Evolutionary conservation across 2,888 invertebrate species (phyloP).

Genomic region (Eupeodes latifasciatus): DNA sequence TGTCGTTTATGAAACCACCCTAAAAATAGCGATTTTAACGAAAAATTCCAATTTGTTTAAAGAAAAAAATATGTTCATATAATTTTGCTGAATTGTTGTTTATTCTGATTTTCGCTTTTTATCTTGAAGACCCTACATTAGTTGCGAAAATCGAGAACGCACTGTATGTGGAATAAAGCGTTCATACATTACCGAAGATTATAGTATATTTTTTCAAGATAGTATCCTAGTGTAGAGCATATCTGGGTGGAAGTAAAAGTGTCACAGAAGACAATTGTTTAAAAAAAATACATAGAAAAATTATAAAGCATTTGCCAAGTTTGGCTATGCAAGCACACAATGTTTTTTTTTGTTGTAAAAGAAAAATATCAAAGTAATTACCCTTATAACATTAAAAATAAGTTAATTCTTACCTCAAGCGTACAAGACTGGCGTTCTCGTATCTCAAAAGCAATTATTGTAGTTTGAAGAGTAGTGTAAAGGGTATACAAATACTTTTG

Average conservation of each 20-base stretch:
- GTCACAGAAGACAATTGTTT: conserved; percentile 49
- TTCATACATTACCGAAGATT: not conserved
- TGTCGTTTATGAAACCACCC: no score
- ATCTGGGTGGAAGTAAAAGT: conserved; percentile 51
- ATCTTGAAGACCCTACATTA: no score
- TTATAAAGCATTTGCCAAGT: not conserved
- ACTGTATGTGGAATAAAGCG: not conserved
- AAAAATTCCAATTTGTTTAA: no score
- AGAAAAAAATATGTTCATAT: no score
- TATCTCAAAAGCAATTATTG: conserved; percentile 52
- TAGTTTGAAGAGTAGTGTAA: conserved; percentile 30
- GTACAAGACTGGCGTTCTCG: conserved; percentile 48
- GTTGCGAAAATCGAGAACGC: no score
- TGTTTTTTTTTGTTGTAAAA: not conserved
- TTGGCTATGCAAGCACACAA: not conserved
- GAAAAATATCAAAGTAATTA: conserved; percentile 3
- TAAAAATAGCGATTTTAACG: no score
- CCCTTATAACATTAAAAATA: conserved; percentile 49
- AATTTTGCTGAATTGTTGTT: no score
- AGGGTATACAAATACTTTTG: not conserved
- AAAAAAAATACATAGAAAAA: conserved; percentile 9
- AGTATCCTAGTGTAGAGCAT: conserved; percentile 38
- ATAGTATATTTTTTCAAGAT: not conserved
- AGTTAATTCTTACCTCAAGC: conserved; percentile 63
- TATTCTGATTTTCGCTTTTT: no score